Evolutionary conservation across 2,113 vertebrate genomes (phyloP).

Genomic region (Zeus faber): DNA sequence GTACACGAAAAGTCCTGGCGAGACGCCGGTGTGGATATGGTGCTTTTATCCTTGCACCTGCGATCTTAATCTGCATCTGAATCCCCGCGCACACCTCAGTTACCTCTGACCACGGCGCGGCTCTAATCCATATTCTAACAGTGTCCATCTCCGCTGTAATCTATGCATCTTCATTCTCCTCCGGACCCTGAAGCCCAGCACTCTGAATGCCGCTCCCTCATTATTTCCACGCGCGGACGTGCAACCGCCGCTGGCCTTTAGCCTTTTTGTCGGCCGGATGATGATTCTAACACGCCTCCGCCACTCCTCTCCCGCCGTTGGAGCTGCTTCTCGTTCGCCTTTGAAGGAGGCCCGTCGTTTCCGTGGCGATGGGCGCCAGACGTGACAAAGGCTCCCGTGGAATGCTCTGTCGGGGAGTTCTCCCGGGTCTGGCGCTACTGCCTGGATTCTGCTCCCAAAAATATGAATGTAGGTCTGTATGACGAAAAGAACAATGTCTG

Average conservation of each 20-base stretch:
- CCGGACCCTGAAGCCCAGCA: too few relatives aligned
- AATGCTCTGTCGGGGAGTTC: constrained; percentile 19
- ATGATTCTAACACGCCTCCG: constrained; percentile 61
- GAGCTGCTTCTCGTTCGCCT: constrained; percentile 32
- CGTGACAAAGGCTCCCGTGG: constrained; percentile 30
- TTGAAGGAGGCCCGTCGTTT: constrained; percentile 56
- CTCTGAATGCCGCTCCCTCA: too few relatives aligned
- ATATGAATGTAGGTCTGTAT: background rate
- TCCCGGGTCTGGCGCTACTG: background rate
- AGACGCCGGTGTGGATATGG: too few relatives aligned
- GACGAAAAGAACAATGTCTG: constrained; percentile 1
- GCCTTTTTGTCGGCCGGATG: constrained; percentile 64
- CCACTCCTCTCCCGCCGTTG: constrained; percentile 48
- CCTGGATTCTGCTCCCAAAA: background rate
- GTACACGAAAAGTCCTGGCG: too few relatives aligned
- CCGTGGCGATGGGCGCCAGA: constrained; percentile 37
- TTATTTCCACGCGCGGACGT: constrained; percentile 23
- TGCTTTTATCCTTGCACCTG: too few relatives aligned
- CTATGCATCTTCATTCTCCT: background rate
- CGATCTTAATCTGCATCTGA: too few relatives aligned
- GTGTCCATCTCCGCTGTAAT: background rate
- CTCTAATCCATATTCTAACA: too few relatives aligned
- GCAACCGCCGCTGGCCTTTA: constrained; percentile 42
- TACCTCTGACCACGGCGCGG: too few relatives aligned
- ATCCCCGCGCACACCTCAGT: too few relatives aligned